Conservation (phyloP, 2,888 invertebrate genomes). For the Ophion costatus region DNA sequence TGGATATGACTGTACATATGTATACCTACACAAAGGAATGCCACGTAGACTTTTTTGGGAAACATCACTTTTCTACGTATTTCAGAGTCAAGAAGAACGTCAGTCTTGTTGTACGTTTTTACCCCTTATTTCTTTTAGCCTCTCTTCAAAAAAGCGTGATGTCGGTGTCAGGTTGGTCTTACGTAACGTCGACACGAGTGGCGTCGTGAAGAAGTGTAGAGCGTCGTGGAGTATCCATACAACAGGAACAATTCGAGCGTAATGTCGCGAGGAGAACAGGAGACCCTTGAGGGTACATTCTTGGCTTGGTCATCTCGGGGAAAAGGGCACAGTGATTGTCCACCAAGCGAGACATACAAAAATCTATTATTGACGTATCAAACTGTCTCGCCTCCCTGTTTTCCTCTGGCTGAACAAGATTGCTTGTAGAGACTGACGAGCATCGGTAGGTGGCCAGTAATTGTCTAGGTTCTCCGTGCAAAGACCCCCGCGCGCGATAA, state of each 20-base stretch:
- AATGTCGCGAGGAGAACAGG: slow-evolving; percentile 14
- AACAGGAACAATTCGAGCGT: slow-evolving; percentile 49
- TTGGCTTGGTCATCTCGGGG: slow-evolving; percentile 24
- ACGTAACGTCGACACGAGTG: slow-evolving; percentile 1
- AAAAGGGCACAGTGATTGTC: slow-evolving; percentile 4
- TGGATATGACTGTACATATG: background rate
- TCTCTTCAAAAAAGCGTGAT: slow-evolving; percentile 21
- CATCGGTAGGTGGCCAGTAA: slow-evolving; percentile 3
- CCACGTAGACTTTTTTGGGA: background rate
- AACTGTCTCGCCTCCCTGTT: background rate
- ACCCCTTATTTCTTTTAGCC: background rate
- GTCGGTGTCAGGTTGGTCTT: slow-evolving; percentile 38
- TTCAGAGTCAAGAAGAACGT: background rate
- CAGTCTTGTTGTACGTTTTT: background rate
- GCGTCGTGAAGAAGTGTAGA: slow-evolving; percentile 3
- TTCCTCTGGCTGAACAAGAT: background rate
- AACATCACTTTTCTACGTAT: background rate
- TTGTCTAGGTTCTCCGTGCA: background rate
- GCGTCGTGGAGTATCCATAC: slow-evolving; percentile 2
- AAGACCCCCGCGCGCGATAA: too few relatives aligned
- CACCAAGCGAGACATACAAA: background rate
- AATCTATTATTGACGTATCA: background rate
- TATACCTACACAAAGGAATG: background rate
- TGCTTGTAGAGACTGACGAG: background rate
- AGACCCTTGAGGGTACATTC: slow-evolving; percentile 43